Evolutionary conservation across 2,888 invertebrate species (phyloP).

Genomic region (Aspidiotus destructor): DNA sequence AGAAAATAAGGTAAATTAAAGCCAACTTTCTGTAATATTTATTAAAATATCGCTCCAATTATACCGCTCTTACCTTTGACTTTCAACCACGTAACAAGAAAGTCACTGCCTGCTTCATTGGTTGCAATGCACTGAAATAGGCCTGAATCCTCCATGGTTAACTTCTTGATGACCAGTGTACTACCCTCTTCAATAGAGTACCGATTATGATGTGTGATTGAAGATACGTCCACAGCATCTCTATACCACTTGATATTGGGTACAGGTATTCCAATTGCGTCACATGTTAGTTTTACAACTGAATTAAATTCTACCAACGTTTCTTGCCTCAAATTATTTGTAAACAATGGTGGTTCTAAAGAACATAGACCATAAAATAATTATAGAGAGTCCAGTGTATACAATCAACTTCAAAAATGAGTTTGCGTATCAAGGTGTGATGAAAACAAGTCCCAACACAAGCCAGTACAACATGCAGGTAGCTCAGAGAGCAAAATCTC

Average conservation of each 20-base stretch:
- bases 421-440: too few relatives aligned
- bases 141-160: slow-evolving; percentile 77
- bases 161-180: slow-evolving; percentile 65
- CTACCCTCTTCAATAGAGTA: slow-evolving; percentile 73
- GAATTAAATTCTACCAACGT: slow-evolving; percentile 77
- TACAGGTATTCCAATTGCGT: slow-evolving; percentile 74
- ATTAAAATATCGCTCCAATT: neutral
- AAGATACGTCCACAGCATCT: slow-evolving; percentile 49
- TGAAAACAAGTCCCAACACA: too few relatives aligned
- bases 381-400: too few relatives aligned
- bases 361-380: slow-evolving; percentile 4
- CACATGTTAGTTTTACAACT: slow-evolving; percentile 69
- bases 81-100: slow-evolving; percentile 81
- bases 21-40: neutral
- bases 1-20: neutral
- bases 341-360: slow-evolving; percentile 65
- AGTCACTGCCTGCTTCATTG: slow-evolving; percentile 84
- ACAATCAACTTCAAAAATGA: too few relatives aligned
- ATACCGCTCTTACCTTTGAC: slow-evolving; percentile 77
- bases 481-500: too few relatives aligned
- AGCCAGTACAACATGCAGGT: too few relatives aligned
- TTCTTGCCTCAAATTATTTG: slow-evolving; percentile 61
- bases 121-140: slow-evolving; percentile 90
- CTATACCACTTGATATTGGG: slow-evolving; percentile 82
- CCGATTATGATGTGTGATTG: slow-evolving; percentile 43